Evolutionary conservation across 2,888 invertebrate species (phyloP).

Genomic region (Lordiphosa andalusiaca): DNA sequence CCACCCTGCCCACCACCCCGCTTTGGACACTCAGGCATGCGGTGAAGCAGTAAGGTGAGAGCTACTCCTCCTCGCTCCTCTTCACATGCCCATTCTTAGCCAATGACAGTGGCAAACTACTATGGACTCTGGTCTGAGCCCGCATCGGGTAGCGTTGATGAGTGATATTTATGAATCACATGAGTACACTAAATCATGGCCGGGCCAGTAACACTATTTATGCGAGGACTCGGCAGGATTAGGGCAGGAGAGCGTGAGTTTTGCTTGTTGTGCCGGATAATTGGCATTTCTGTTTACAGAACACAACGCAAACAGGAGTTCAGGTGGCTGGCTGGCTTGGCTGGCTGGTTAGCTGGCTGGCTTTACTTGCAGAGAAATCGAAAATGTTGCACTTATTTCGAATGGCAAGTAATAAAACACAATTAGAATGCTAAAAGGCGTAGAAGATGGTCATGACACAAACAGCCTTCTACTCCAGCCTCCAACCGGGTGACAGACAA

Average conservation of each 20-base stretch:
- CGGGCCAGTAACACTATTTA: conserved; percentile 14
- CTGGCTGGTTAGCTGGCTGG: too few species aligned
- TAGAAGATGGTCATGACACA: conserved; percentile 7
- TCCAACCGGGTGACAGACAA: conserved; percentile 29
- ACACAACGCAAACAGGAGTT: conserved; percentile 23
- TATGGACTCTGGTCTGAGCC: conserved; percentile 1
- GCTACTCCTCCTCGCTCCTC: background rate
- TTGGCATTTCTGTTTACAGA: conserved; percentile 21
- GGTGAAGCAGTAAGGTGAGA: too few species aligned
- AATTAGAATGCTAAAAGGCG: conserved; percentile 42
- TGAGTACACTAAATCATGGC: conserved; percentile 60
- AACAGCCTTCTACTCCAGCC: background rate
- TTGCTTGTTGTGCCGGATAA: conserved; percentile 43
- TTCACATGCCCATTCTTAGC: conserved; percentile 1
- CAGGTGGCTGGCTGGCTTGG: conserved; percentile 2
- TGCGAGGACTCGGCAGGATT: background rate
- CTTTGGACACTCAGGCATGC: too few species aligned
- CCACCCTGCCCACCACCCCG: too few species aligned
- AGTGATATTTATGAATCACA: conserved; percentile 75
- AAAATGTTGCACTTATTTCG: too few species aligned
- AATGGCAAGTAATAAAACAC: conserved; percentile 19
- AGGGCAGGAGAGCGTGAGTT: conserved; percentile 37
- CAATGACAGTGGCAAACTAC: too few species aligned
- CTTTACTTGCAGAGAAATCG: too few species aligned
- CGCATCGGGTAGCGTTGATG: conserved; percentile 32